Evolutionary conservation across 2,888 invertebrate genomes (phyloP), one percentile per base, ranked within the genome.

Genomic region (Drosophila peninsularis): DNA sequence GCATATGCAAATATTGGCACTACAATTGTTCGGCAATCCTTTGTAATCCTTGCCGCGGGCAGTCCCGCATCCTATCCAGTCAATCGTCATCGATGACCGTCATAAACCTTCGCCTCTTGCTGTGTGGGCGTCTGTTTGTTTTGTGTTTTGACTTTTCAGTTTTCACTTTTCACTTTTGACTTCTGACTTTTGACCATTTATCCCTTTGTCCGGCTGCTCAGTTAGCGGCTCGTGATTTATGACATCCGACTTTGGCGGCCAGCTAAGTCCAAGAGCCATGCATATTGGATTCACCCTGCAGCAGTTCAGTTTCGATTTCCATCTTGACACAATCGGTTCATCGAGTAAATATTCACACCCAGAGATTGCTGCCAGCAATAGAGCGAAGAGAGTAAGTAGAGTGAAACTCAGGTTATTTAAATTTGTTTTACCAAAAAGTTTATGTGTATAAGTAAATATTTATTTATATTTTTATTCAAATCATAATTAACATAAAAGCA

Each of bases 31-130:
- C 71, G 75, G 77, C 80, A 88, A 88, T 88, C 88, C 89, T 88
- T 89, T 88, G 88, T 88, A 89, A 86, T 89, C 86, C 88, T 88
- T 84, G 80, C 83, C 66, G 47, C 73, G 78, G 82, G 87, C 70
- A 79, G 83, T 75, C 71, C 47, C 24, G 56, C 54, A 17, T 62
- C 66, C 75, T 30, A 44, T 36, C 66, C 64, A 62, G 76, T 80
- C 83, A 78, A 86, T 78, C 62, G 58, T 66, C 81, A 72, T 79
- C 78, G 73, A 76, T 72, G 78, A 72, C 76, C 75, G 77, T 82
- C 85, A 86, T 88, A 88, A 86, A 88, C 80, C 71, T 71, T 62
- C 62, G 17, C 66, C 54, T 52, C 69, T 75, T 58, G 45, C 71
- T 68, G 61, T 62, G 71, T 68, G 60, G 50, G 66, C 68, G 71